Base-by-base conservation (phyloP, 1,140 invertebrate species). In the Drosophila repleta region DNA sequence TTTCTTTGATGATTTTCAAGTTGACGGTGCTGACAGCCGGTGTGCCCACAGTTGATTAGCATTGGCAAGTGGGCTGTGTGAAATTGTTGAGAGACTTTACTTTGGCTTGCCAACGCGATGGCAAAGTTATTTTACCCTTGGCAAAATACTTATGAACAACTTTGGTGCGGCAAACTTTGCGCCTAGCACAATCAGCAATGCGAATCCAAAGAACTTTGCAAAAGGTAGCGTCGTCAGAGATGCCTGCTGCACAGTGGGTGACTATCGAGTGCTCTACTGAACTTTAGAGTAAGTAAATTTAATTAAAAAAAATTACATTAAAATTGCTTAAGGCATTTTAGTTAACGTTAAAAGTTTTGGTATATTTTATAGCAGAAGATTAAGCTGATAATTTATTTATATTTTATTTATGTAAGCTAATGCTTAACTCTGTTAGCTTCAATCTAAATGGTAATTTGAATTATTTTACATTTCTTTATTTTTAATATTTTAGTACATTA, bases 111-210 rank as follows among this genome's bases (percentile, higher is more conserved):
- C 61, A 77, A 84, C 51, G 76, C 66, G 71, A 65, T 76, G 64
- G 79, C 73, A 79, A 84, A 85, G 74, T 85, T 87, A 72, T 87
- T 87, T 87, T 72, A 81, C 82, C 74, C 74, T 65, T 74, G 66
- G 77, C 77, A 72, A 77, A 73, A 63, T 79, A 79, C 71, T 83
- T 58, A 49, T 49, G 65, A 60, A 51, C 58, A 84, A 84, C 73
- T 84, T 85, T 84, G 29, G 57, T 81, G 82, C 69, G 77, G 51
- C 58, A 77, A 84, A 87, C 65, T 87, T 85, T 85, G 35, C 60
- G 65, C 65, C 76, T 52, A 45, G 48, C 65, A 67, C 79, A 82
- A 79, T 83, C 79, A 66, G 65, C 45, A 64, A 61, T 45, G 46
- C 24, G 63, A 75, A 67, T 48, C 71, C 75, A 49, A 71, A 45